Base-by-base conservation (phyloP, 2,113 vertebrate genomes). In the Lonchura striata region DNA sequence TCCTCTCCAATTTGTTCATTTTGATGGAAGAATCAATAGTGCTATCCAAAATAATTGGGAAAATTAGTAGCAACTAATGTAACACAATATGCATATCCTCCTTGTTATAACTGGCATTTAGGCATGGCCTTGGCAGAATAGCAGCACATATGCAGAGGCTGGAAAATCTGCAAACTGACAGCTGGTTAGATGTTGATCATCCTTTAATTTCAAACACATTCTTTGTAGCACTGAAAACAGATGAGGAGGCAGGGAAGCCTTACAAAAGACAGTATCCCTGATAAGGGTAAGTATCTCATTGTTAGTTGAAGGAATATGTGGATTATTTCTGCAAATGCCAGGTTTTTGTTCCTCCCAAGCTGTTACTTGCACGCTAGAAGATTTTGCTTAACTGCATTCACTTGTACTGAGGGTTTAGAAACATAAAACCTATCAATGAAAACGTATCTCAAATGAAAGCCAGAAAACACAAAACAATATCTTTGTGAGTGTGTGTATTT, bases 1-100 rank as follows among this genome's bases (percentile, higher is more conserved):
- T 91, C 88, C 65, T 76, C n/a, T 83, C 83, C 63, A 96, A 91
- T 97, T 96, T 97, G 95, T 87, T 92, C 64, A 56, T 83, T 95
- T 95, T 86, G 86, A 85, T 94, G 65, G 42, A 94, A 79, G 80
- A 96, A 96, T 95, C 90, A 95, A 88, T 94, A 92, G 46, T n/a
- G 30, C 68, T 93, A 94, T 50, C 68, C 60, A 92, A 75, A 93
- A 90, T 95, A 95, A 97, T 79, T 88, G 78, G 42, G 71, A 85
- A 95, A 96, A 95, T 96, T 91, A 94, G 74, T 79, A 90, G 30
- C 46, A 82, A 79, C 64, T 95, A 89, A 88, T 94, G 90, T 37
- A 96, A 92, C 63, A 92, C 41, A 87, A 94, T 92, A 88, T 93
- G 89, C 71, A n/a, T 78, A 80, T 93, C 63, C 57, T 91, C 27